Conservation (phyloP, 2,113 vertebrate genomes). For the Puntigrus tetrazona region DNA sequence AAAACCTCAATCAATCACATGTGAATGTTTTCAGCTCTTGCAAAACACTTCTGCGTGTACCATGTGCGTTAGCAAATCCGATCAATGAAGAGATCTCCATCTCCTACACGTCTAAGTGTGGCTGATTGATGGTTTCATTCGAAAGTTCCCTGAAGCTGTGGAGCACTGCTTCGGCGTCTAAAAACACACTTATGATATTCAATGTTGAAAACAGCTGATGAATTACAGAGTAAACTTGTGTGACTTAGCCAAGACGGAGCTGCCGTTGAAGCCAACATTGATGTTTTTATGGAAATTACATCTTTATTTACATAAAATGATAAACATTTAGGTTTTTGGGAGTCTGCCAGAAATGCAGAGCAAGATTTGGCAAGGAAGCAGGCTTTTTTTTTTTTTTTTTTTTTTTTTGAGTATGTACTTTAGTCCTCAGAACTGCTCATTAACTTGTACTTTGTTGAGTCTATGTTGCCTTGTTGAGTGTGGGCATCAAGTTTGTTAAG, state of each 20-base stretch:
- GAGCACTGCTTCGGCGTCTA: slow-evolving; percentile 69
- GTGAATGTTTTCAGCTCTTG: background rate
- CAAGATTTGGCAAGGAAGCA: slow-evolving; percentile 62
- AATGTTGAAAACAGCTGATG: slow-evolving; percentile 71
- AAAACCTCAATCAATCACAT: slow-evolving; percentile 28
- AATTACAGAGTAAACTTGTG: slow-evolving; percentile 67
- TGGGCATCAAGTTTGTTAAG: background rate
- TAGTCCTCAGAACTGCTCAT: background rate
- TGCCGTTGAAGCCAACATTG: slow-evolving; percentile 62
- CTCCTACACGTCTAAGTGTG: slow-evolving; percentile 1
- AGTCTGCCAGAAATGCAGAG: slow-evolving; percentile 63
- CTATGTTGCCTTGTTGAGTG: background rate
- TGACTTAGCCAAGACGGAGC: slow-evolving; percentile 60
- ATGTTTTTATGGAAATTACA: slow-evolving; percentile 77
- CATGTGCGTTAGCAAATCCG: slow-evolving; percentile 13
- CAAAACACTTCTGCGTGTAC: slow-evolving; percentile 19
- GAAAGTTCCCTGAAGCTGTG: slow-evolving; percentile 71
- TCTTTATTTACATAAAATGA: slow-evolving; percentile 75
- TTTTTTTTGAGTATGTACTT: slow-evolving; percentile 57
- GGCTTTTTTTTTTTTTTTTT: too few species aligned
- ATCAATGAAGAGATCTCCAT: background rate
- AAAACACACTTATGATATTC: slow-evolving; percentile 69
- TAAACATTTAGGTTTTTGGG: slow-evolving; percentile 74
- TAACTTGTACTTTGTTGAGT: slow-evolving; percentile 19
- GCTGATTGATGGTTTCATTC: slow-evolving; percentile 67